Conservation (phyloP, 2,797 vertebrate species). For the Tokudaia muenninki region DNA sequence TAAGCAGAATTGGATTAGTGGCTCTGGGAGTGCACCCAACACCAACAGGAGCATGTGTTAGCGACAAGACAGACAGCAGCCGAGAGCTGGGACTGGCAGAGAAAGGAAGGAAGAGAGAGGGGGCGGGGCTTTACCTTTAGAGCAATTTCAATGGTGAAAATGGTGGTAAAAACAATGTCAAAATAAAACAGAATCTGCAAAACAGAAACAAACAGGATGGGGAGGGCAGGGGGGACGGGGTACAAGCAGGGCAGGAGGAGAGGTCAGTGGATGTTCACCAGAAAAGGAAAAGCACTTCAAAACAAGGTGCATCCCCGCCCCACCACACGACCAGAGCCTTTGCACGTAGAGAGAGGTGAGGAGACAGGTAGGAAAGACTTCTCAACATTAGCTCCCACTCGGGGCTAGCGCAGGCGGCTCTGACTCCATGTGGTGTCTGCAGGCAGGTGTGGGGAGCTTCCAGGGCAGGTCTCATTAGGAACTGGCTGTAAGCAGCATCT, state of each 20-base stretch:
- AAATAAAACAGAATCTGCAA: constrained; percentile 93
- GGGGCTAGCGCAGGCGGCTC: not conserved
- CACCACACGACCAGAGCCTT: not conserved
- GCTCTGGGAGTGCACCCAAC: constrained; percentile 83
- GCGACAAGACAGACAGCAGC: constrained; percentile 84
- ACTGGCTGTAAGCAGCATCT: not conserved
- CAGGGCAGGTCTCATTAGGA: not conserved
- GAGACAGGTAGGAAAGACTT: not conserved
- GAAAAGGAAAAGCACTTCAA: constrained; percentile 74
- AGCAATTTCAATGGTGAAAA: constrained; percentile 93
- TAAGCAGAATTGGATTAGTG: constrained; percentile 90
- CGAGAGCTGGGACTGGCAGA: constrained; percentile 76
- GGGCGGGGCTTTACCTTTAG: constrained; percentile 90
- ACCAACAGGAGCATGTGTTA: constrained; percentile 86
- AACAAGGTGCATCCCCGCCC: constrained; percentile 62
- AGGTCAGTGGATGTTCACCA: constrained; percentile 80
- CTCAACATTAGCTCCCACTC: not conserved
- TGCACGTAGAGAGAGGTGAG: not conserved
- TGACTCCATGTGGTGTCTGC: not conserved
- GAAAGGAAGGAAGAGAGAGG: constrained; percentile 58
- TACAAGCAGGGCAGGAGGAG: not conserved
- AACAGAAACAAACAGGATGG: constrained; percentile 87
- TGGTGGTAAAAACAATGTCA: constrained; percentile 93
- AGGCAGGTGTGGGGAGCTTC: not conserved
- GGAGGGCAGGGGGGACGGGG: constrained; percentile 53